Evolutionary conservation across 2,797 vertebrate species (phyloP).

Genomic region (Pangasius djambal): DNA sequence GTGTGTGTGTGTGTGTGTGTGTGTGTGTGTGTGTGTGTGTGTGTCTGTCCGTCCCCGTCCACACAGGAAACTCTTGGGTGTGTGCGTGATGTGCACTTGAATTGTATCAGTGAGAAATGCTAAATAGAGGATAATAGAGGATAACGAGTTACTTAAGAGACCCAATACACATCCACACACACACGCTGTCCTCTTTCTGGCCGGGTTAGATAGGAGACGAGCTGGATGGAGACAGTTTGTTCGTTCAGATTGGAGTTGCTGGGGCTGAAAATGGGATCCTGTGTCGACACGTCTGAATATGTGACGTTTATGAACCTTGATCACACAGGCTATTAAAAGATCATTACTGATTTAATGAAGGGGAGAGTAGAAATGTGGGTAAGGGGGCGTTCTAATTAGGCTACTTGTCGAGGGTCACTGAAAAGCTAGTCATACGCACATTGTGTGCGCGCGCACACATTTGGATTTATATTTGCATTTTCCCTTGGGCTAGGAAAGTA

Average conservation of each 20-base stretch:
- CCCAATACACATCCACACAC: background rate
- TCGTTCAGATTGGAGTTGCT: conserved; percentile 19
- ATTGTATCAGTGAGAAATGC: background rate
- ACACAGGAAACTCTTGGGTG: background rate
- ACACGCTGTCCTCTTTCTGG: background rate
- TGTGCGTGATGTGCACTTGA: background rate
- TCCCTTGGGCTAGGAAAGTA: conserved; percentile 8
- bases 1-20: background rate
- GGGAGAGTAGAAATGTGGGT: conserved; percentile 26
- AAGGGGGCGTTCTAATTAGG: conserved; percentile 44
- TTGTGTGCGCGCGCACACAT: conserved; percentile 5
- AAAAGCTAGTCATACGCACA: background rate
- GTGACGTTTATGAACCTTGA: conserved; percentile 39
- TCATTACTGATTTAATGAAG: conserved; percentile 47
- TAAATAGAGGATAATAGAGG: conserved; percentile 27
- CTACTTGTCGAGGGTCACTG: conserved; percentile 38
- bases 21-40: conserved; percentile 8
- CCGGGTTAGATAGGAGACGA: background rate
- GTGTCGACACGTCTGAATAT: conserved; percentile 28
- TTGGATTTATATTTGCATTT: background rate
- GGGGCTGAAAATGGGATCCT: conserved; percentile 32
- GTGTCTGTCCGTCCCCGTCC: background rate
- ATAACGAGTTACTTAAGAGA: conserved; percentile 21
- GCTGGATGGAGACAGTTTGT: conserved; percentile 12
- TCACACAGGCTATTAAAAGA: conserved; percentile 45